Evolutionary conservation across 2,113 vertebrate species (phyloP).

Genomic region (Gorsachius goisagi): DNA sequence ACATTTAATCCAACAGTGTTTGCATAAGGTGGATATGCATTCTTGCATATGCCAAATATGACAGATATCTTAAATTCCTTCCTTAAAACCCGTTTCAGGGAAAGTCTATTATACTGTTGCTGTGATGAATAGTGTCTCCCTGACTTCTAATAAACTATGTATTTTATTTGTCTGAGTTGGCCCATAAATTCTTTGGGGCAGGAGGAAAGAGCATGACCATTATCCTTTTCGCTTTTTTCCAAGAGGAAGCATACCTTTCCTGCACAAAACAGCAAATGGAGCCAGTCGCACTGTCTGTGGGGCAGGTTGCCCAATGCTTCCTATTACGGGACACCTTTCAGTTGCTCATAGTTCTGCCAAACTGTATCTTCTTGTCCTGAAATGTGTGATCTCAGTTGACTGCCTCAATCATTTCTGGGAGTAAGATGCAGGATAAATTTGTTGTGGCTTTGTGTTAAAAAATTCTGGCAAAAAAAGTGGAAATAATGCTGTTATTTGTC

Average conservation of each 20-base stretch:
- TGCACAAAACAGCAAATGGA: background rate
- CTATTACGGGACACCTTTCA: background rate
- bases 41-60: background rate
- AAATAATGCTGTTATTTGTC: background rate
- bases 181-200: background rate
- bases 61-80: slow-evolving; percentile 2
- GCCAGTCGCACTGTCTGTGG: background rate
- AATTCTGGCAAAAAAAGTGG: background rate
- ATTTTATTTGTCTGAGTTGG: slow-evolving; percentile 12
- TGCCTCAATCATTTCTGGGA: background rate
- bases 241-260: slow-evolving; percentile 28
- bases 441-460: background rate
- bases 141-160: background rate
- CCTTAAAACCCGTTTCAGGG: background rate
- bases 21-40: background rate
- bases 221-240: background rate
- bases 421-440: background rate
- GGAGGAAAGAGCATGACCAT: background rate
- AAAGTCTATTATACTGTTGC: background rate
- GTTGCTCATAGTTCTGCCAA: background rate
- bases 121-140: background rate
- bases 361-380: background rate
- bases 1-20: background rate
- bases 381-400: background rate
- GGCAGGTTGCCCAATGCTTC: background rate